These are phyloP conservation scores for Hyposoter dolosus DNA, from an alignment of 2,888 invertebrate genomes.

Conservation along the genomic window DNA sequence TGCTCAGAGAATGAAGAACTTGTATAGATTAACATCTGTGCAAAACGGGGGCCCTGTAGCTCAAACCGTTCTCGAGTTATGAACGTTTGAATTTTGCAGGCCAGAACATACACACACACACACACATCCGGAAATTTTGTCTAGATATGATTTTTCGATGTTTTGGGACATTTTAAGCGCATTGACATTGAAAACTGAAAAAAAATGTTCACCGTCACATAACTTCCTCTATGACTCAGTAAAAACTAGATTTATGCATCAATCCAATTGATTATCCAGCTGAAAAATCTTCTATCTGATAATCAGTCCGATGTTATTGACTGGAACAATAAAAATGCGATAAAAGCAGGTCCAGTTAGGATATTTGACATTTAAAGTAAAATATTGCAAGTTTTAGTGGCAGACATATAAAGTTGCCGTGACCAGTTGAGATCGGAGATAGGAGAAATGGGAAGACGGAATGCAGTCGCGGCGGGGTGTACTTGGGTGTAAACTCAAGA, in stretches of 20 bases:
- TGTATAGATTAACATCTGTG: too few species aligned
- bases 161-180: too few species aligned
- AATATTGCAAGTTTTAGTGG: constrained; percentile 53
- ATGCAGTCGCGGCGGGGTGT: constrained; percentile 36
- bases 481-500: constrained; percentile 61
- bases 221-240: too few species aligned
- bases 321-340: constrained; percentile 16
- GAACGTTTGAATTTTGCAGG: too few species aligned
- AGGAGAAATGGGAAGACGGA: constrained; percentile 49
- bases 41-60: too few species aligned
- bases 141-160: too few species aligned
- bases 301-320: not conserved
- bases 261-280: not conserved
- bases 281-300: not conserved
- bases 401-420: constrained; percentile 42
- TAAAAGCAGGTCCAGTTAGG: constrained; percentile 25
- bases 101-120: too few species aligned
- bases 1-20: too few species aligned
- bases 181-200: too few species aligned
- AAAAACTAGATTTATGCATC: not conserved
- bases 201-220: too few species aligned
- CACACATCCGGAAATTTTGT: too few species aligned
- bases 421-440: constrained; percentile 36
- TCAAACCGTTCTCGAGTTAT: too few species aligned
- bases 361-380: constrained; percentile 41